Conservation (phyloP, 1,140 invertebrate species). For the Elysia chlorotica region DNA sequence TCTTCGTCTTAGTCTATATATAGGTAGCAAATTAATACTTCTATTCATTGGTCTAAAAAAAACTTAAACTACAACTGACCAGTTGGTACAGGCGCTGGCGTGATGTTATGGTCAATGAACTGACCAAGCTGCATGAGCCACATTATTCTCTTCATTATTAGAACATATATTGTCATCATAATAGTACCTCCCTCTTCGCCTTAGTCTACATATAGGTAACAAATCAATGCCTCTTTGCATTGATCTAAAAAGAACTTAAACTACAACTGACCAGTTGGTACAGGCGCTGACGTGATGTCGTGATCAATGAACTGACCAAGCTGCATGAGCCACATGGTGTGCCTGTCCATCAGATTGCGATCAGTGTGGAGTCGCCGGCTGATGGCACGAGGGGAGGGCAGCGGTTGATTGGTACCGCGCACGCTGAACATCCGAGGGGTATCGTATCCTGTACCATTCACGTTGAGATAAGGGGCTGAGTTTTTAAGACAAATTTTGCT, state of each 20-base stretch:
- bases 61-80: no score
- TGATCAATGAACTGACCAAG: conserved; percentile 63
- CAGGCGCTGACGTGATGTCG: neutral
- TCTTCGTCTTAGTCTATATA: no score
- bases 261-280: neutral
- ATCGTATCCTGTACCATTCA: neutral
- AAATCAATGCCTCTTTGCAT: neutral
- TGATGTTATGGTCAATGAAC: neutral
- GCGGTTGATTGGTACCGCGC: neutral
- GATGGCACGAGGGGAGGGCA: conserved; percentile 19
- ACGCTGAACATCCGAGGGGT: conserved; percentile 6
- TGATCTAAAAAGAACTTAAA: conserved; percentile 16
- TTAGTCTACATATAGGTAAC: neutral
- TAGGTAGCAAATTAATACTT: no score
- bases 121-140: conserved; percentile 89
- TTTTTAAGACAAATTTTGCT: neutral
- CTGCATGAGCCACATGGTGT: conserved; percentile 86
- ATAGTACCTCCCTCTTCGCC: no score
- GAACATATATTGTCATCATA: no score
- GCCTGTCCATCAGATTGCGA: neutral
- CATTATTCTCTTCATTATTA: conserved; percentile 2
- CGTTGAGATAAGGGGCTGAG: neutral
- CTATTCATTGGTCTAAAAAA: no score
- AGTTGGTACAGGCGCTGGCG: no score
- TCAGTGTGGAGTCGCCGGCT: conserved; percentile 16